phyloP scores from a whole-genome alignment of 2,888 invertebrate genomes.

The Hypolimnas misippus region DNA sequence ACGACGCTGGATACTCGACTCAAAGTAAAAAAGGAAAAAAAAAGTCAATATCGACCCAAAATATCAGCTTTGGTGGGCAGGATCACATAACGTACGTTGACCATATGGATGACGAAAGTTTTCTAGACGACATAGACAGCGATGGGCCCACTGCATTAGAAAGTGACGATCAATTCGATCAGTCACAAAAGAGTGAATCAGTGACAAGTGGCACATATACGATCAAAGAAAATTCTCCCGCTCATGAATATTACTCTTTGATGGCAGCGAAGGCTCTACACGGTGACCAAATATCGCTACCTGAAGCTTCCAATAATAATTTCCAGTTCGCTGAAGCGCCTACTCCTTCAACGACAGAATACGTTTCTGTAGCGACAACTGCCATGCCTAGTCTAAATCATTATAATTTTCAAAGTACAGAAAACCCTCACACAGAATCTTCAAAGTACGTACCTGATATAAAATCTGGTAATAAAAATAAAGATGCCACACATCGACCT shows the following conservation, averaged over 20 bases:
- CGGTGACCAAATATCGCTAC: conserved; percentile 57
- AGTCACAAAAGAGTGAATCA: conserved; percentile 50
- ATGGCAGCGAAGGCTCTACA: conserved; percentile 69
- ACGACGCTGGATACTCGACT: conserved; percentile 50
- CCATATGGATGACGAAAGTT: conserved; percentile 60
- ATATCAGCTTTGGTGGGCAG: conserved; percentile 71
- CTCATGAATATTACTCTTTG: conserved; percentile 66
- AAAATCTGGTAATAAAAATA: conserved; percentile 29
- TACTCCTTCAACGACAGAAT: conserved; percentile 51
- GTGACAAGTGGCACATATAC: conserved; percentile 61
- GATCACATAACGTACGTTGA: conserved; percentile 68
- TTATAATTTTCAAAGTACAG: conserved; percentile 22
- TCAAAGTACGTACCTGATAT: conserved; percentile 17
- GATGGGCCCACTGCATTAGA: conserved; percentile 60
- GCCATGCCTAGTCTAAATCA: conserved; percentile 31
- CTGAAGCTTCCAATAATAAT: conserved; percentile 72
- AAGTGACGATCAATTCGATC: conserved; percentile 55
- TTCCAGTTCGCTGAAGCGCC: conserved; percentile 70
- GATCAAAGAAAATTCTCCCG: conserved; percentile 65
- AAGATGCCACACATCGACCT: conserved; percentile 21
- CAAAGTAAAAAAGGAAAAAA: conserved; percentile 62
- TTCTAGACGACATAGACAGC: conserved; percentile 45
- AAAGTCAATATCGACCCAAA: conserved; percentile 76
- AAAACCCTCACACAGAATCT: conserved; percentile 19
- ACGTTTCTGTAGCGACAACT: conserved; percentile 52